Percentiles rank a stretch among this genome's conserved stretches.
Conservation (phyloP, 2,113 vertebrate species). For the Protobothrops mucrosquamatus region DNA sequence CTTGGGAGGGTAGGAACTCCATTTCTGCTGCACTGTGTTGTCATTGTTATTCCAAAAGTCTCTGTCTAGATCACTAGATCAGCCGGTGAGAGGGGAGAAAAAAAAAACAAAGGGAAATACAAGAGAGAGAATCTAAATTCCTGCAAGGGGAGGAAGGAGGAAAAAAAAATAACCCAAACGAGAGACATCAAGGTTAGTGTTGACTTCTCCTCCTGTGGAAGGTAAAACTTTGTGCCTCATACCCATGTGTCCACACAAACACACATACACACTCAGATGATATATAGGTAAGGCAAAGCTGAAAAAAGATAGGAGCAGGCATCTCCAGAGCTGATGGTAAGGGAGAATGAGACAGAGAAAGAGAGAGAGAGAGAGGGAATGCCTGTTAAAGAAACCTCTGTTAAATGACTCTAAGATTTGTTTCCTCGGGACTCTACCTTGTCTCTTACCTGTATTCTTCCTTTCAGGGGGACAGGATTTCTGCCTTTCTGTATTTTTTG, state of each 20-base stretch:
- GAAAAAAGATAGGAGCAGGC: constrained; percentile 44
- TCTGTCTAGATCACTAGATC: constrained; percentile 97
- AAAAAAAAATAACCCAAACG: constrained; percentile 20
- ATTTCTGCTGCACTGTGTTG: constrained; percentile 99
- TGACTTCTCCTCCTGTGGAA: constrained; percentile 48
- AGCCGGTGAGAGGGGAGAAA: constrained; percentile 76
- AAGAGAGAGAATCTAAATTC: constrained; percentile 74
- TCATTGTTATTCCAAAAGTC: constrained; percentile 99
- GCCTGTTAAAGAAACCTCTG: neutral
- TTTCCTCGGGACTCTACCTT: neutral
- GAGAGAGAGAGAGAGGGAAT: constrained; percentile 45
- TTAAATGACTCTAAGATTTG: neutral
- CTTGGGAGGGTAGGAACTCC: constrained; percentile 99
- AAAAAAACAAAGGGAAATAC: constrained; percentile 77
- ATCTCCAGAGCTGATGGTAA: constrained; percentile 54
- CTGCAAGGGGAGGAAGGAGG: constrained; percentile 56
- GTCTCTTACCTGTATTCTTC: neutral
- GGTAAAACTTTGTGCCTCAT: constrained; percentile 30
- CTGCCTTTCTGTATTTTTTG: neutral
- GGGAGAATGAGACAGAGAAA: constrained; percentile 50
- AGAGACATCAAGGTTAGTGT: constrained; percentile 14
- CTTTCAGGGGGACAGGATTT: neutral
- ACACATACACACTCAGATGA: neutral
- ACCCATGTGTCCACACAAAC: neutral
- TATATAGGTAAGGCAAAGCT: constrained; percentile 39